Evolutionary conservation across 2,888 invertebrate species (phyloP).

Genomic region (Agonopterix subpropinquella): DNA sequence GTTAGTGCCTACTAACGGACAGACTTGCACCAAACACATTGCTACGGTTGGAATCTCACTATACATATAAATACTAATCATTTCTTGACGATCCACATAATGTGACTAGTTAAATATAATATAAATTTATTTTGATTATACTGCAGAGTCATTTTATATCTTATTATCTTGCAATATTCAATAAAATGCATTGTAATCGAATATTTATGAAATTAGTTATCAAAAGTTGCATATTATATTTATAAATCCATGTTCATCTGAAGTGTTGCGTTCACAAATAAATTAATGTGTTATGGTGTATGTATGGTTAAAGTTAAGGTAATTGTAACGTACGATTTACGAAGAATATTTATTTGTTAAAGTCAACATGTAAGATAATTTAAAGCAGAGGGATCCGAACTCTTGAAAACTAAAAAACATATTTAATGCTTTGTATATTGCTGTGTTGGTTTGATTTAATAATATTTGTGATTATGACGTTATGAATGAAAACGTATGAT

Average conservation of each 20-base stretch:
- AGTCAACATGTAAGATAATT: conserved; percentile 23
- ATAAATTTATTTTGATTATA: background rate
- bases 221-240: background rate
- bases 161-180: background rate
- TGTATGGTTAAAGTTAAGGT: conserved; percentile 23
- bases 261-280: conserved; percentile 23
- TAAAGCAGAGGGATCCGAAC: conserved; percentile 24
- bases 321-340: conserved; percentile 25
- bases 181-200: conserved; percentile 1
- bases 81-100: background rate
- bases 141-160: background rate
- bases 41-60: background rate
- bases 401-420: conserved; percentile 25
- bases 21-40: background rate
- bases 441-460: conserved; percentile 7
- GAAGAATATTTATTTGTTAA: conserved; percentile 34
- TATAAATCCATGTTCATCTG: background rate
- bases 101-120: background rate
- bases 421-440: conserved; percentile 34
- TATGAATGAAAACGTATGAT: conserved; percentile 27
- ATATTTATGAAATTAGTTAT: background rate
- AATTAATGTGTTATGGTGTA: conserved; percentile 28
- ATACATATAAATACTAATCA: background rate
- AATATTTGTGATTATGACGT: conserved; percentile 37
- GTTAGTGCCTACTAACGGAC: background rate